These are phyloP conservation scores for Drosophila repleta DNA, from an alignment of 1,140 invertebrate genomes.

Conservation along the genomic window DNA sequence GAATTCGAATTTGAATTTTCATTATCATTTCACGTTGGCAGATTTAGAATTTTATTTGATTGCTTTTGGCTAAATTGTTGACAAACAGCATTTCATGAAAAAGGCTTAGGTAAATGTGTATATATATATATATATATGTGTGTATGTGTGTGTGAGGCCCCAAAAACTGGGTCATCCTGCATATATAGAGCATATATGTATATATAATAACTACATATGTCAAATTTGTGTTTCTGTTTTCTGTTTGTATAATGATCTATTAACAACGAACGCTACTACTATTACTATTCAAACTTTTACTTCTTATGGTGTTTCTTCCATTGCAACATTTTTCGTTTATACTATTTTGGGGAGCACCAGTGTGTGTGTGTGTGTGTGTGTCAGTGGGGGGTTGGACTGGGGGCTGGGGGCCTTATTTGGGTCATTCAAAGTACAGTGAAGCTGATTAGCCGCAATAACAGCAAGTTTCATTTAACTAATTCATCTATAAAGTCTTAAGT, in stretches of 20 bases:
- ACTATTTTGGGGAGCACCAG: constrained; percentile 74
- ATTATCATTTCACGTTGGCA: constrained; percentile 43
- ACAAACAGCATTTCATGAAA: constrained; percentile 28
- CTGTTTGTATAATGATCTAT: constrained; percentile 63
- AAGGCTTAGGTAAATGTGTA: constrained; percentile 26
- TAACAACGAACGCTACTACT: constrained; percentile 73
- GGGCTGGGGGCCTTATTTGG: no score
- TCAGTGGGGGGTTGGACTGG: not conserved
- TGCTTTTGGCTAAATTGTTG: constrained; percentile 44
- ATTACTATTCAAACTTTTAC: constrained; percentile 48
- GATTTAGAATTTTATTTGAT: constrained; percentile 48
- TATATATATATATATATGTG: no score
- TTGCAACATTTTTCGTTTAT: constrained; percentile 34
- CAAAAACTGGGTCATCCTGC: constrained; percentile 15
- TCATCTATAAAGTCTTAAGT: no score
- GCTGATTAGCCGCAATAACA: not conserved
- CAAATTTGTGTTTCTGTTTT: constrained; percentile 26
- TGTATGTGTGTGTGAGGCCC: constrained; percentile 18
- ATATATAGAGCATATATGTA: constrained; percentile 1
- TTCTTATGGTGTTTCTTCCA: constrained; percentile 13
- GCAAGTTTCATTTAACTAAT: not conserved
- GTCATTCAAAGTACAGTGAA: constrained; percentile 36
- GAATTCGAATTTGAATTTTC: no score
- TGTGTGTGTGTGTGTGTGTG: not conserved
- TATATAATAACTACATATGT: not conserved